A percentile compares a stretch with the other conserved stretches of the same genome.
Evolutionary conservation across 2,113 vertebrate genomes (phyloP).

Genomic region (Scartelaos histophorus): DNA sequence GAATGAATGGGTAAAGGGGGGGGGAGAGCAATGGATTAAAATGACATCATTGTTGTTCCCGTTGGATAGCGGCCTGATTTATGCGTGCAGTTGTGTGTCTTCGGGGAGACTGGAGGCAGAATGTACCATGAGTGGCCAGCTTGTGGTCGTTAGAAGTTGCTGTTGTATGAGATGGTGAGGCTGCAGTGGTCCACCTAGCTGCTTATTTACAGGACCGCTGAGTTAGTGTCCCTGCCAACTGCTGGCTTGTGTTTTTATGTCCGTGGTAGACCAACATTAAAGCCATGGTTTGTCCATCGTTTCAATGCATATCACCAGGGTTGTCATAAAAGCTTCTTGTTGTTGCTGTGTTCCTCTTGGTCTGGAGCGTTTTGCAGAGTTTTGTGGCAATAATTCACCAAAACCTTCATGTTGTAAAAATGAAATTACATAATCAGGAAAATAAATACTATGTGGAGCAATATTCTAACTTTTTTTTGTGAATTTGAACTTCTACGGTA

Average conservation of each 20-base stretch:
- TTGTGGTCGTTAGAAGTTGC: conserved; percentile 55
- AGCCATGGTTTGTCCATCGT: conserved; percentile 22
- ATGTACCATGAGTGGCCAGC: conserved; percentile 61
- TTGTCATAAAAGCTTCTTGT: conserved; percentile 9
- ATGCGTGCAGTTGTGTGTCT: conserved; percentile 27
- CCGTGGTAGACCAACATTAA: conserved; percentile 58
- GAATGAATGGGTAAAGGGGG: conserved; percentile 63
- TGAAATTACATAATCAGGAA: neutral
- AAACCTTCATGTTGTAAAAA: neutral
- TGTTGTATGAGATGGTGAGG: conserved; percentile 48
- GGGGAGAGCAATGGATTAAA: conserved; percentile 72
- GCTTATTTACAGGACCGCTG: conserved; percentile 64
- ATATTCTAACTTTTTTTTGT: neutral
- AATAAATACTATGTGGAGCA: neutral
- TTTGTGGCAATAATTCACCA: neutral
- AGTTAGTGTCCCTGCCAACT: conserved; percentile 31
- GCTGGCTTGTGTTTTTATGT: conserved; percentile 54
- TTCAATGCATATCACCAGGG: conserved; percentile 9
- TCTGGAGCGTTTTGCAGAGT: neutral
- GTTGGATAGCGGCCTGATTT: conserved; percentile 64
- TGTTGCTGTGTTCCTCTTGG: neutral
- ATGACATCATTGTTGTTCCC: conserved; percentile 68
- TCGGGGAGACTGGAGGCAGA: conserved; percentile 56
- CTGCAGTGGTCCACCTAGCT: conserved; percentile 63
- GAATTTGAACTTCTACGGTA: neutral